phyloP scores from a whole-genome alignment of 2,113 vertebrate genomes.

The Bagarius yarrelli region DNA sequence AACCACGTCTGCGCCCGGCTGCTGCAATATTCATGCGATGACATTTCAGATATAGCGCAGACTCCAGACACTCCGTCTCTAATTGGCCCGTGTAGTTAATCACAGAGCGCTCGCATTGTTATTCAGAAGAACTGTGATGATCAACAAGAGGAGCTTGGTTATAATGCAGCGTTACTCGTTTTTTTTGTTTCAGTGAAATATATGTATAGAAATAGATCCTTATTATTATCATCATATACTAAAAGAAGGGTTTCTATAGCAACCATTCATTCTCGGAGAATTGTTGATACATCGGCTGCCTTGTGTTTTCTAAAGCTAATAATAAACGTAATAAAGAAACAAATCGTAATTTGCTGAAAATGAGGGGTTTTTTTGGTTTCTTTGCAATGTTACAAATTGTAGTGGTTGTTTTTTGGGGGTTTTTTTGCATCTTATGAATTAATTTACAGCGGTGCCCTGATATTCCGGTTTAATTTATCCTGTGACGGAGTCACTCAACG shows the following conservation, averaged over 20 bases:
- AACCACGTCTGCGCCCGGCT: slow-evolving; percentile 43
- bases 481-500: no score
- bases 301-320: not conserved
- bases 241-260: not conserved
- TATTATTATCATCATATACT: no score
- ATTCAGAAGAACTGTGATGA: not conserved
- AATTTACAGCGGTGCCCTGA: no score
- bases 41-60: slow-evolving; percentile 57
- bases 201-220: not conserved
- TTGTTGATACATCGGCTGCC: not conserved
- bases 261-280: not conserved
- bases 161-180: not conserved
- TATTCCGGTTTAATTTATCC: no score
- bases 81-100: slow-evolving; percentile 58
- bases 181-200: no score
- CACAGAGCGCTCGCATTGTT: slow-evolving; percentile 39
- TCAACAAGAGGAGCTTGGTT: not conserved
- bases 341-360: not conserved
- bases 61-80: slow-evolving; percentile 49
- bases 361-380: not conserved
- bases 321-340: not conserved
- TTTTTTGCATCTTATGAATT: not conserved
- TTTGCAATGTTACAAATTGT: not conserved
- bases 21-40: slow-evolving; percentile 59
- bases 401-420: no score